These are phyloP conservation scores for Dendrolimus pini DNA, from an alignment of 2,888 invertebrate genomes.

Conservation along the genomic window DNA sequence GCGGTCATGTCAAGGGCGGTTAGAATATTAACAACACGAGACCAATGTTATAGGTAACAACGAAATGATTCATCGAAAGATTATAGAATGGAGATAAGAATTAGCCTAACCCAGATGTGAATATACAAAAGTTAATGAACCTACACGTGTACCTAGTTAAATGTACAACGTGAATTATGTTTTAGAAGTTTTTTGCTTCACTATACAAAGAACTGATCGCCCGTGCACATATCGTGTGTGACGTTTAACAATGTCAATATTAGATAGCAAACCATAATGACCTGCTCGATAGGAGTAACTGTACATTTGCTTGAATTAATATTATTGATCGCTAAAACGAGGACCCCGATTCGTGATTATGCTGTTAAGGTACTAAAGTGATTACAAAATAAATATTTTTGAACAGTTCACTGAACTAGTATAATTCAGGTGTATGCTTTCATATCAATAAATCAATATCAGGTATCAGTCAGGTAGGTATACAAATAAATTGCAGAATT, in stretches of 20 bases:
- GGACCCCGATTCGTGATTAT: slow-evolving; percentile 22
- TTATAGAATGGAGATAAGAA: slow-evolving; percentile 22
- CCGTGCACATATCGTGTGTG: slow-evolving; percentile 23
- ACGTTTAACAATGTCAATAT: slow-evolving; percentile 38
- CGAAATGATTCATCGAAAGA: slow-evolving; percentile 12
- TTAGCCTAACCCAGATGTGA: slow-evolving; percentile 20
- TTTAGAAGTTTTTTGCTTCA: slow-evolving; percentile 3
- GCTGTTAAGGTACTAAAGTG: slow-evolving; percentile 3
- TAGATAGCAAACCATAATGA: slow-evolving; percentile 34
- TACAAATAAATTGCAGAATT: not conserved
- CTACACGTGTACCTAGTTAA: slow-evolving; percentile 9
- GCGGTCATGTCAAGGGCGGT: slow-evolving; percentile 13
- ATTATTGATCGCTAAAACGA: slow-evolving; percentile 22
- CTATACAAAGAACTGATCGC: slow-evolving; percentile 19
- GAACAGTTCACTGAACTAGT: slow-evolving; percentile 3
- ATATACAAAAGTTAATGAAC: slow-evolving; percentile 27
- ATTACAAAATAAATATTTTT: slow-evolving; percentile 2
- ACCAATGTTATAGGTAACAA: slow-evolving; percentile 1
- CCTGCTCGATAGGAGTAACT: slow-evolving; percentile 36
- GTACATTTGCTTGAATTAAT: slow-evolving; percentile 39
- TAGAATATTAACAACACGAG: not conserved
- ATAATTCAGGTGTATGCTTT: too few species aligned
- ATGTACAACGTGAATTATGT: slow-evolving; percentile 3
- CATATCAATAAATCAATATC: not conserved
- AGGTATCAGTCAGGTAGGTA: not conserved